Conservation (phyloP, 1,140 invertebrate species). For the Potamilus streckersoni region DNA sequence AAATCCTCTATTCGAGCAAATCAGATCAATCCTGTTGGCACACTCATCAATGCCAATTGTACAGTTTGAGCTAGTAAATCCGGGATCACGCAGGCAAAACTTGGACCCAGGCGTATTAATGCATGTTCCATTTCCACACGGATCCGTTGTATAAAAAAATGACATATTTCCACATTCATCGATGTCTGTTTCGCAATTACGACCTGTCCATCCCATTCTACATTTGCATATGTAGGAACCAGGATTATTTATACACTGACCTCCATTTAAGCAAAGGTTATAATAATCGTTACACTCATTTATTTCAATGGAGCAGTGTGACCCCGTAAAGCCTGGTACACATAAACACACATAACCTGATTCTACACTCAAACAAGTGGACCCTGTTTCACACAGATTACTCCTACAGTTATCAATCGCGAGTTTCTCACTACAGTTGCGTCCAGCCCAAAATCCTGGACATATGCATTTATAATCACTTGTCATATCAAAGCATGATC, state of each 20-base stretch:
- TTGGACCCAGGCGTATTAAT: constrained; percentile 51
- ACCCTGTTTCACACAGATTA: too few relatives aligned
- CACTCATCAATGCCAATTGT: constrained; percentile 75
- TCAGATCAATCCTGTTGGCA: too few relatives aligned
- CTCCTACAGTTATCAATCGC: too few relatives aligned
- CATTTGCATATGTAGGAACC: constrained; percentile 27
- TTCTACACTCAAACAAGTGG: too few relatives aligned
- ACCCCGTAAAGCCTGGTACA: too few relatives aligned
- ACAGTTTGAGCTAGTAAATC: constrained; percentile 92
- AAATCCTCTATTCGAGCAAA: too few relatives aligned
- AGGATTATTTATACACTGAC: constrained; percentile 21
- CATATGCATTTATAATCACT: too few relatives aligned
- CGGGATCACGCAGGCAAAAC: constrained; percentile 73
- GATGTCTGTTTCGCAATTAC: constrained; percentile 11
- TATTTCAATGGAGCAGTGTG: constrained; percentile 2
- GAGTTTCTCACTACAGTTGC: too few relatives aligned
- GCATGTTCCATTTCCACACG: constrained; percentile 72
- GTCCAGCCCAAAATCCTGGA: too few relatives aligned
- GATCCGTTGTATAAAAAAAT: background rate
- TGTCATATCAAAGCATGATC: too few relatives aligned
- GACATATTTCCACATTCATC: too few relatives aligned
- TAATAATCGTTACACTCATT: constrained; percentile 24
- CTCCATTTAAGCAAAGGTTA: constrained; percentile 24
- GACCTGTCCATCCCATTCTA: constrained; percentile 17
- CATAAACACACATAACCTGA: too few relatives aligned